Percentiles rank a stretch among this genome's conserved stretches.
phyloP scores from a whole-genome alignment of 2,113 vertebrate genomes.

The Microcebus jonahi region DNA sequence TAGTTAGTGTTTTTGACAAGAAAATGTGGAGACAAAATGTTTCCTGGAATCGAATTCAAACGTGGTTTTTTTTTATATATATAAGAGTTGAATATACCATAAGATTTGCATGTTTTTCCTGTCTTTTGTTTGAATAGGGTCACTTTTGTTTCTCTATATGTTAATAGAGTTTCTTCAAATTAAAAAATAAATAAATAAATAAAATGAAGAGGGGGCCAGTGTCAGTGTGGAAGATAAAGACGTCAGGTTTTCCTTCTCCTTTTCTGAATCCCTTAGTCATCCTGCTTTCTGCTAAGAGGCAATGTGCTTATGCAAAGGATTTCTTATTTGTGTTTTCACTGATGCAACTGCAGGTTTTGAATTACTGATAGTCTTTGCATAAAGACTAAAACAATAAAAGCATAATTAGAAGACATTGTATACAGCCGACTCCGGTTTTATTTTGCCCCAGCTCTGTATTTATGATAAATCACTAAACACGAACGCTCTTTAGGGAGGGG shows the following conservation, averaged over 20 bases:
- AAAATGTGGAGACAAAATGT: constrained; percentile 21
- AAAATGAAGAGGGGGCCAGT: neutral
- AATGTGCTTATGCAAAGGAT: constrained; percentile 57
- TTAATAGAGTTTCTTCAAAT: constrained; percentile 33
- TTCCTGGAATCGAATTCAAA: constrained; percentile 28
- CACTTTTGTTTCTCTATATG: neutral
- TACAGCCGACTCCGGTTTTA: constrained; percentile 72
- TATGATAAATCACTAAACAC: constrained; percentile 83
- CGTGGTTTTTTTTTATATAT: neutral
- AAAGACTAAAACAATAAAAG: constrained; percentile 79
- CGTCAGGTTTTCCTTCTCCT: neutral
- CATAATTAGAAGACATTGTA: constrained; percentile 83
- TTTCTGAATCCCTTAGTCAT: constrained; percentile 31
- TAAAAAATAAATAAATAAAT: neutral
- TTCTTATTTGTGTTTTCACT: constrained; percentile 64
- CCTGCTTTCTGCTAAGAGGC: constrained; percentile 21
- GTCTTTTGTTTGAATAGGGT: neutral
- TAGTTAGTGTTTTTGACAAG: constrained; percentile 33
- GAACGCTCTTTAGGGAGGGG: constrained; percentile 74
- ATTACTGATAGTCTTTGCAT: constrained; percentile 77
- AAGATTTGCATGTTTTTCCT: neutral
- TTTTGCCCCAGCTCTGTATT: constrained; percentile 79
- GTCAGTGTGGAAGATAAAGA: neutral
- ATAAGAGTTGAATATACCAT: neutral
- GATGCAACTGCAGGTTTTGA: constrained; percentile 73